A percentile compares a stretch with the other conserved stretches of the same genome.
phyloP scores from a whole-genome alignment of 2,113 vertebrate species.

The Zosterops japonicus region DNA sequence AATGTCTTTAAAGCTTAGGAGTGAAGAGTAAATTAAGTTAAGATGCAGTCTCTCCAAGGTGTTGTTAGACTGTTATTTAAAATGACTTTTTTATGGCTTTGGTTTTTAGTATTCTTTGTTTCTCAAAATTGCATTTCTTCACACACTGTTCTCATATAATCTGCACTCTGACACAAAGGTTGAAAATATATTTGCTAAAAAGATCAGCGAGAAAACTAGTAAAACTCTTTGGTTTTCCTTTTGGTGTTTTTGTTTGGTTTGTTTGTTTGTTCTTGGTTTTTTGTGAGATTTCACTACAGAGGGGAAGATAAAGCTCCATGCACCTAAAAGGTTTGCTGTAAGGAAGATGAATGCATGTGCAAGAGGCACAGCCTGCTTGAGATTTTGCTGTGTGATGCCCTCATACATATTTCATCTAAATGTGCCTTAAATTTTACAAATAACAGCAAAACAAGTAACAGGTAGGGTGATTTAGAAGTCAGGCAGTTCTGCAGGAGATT shows the following conservation, averaged over 20 bases:
- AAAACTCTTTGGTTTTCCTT: neutral
- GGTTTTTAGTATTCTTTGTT: neutral
- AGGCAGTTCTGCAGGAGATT: neutral
- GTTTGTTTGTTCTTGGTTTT: neutral
- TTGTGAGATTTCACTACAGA: neutral
- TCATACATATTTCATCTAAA: neutral
- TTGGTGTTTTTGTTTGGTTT: neutral
- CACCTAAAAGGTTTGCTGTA: neutral
- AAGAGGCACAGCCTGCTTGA: neutral
- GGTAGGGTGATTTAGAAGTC: neutral
- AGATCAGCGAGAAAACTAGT: neutral
- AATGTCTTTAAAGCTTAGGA: neutral
- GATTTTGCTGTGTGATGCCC: neutral
- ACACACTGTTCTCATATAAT: neutral
- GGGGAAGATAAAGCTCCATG: neutral
- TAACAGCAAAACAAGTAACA: neutral
- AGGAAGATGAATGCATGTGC: neutral
- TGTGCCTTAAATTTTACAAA: neutral
- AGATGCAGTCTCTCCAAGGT: neutral
- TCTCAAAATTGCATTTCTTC: neutral
- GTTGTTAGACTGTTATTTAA: neutral
- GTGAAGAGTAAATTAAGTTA: constrained; percentile 19
- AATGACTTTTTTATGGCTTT: neutral
- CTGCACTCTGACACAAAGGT: neutral
- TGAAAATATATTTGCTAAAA: neutral